Conservation (phyloP, 2,888 invertebrate species). For the Melanchra persicariae region DNA sequence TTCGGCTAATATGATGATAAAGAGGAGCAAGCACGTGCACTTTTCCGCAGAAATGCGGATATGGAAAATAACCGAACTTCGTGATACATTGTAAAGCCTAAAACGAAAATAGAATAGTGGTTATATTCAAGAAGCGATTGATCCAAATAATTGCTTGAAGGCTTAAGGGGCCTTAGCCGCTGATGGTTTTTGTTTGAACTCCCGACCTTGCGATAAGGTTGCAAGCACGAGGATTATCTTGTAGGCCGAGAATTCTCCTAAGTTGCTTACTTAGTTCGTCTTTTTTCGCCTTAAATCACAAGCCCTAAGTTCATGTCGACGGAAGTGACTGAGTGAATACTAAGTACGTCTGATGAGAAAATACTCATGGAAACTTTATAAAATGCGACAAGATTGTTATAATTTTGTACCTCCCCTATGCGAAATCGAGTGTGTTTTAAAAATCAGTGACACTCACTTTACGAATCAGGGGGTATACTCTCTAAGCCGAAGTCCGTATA, state of each 20-base stretch:
- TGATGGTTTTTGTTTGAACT: neutral
- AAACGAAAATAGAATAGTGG: neutral
- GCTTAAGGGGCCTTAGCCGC: neutral
- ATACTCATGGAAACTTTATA: too few species aligned
- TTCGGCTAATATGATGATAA: too few species aligned
- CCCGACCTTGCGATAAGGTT: neutral
- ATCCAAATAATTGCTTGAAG: slow-evolving; percentile 7
- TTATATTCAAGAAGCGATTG: neutral
- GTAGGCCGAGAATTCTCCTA: neutral
- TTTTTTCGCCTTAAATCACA: too few species aligned
- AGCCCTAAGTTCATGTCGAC: too few species aligned
- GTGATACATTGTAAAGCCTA: neutral
- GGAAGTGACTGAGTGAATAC: too few species aligned
- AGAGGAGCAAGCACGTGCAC: too few species aligned
- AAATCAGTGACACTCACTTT: neutral
- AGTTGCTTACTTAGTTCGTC: neutral
- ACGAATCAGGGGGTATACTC: too few species aligned
- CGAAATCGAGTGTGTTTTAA: too few species aligned
- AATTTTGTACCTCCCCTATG: too few species aligned
- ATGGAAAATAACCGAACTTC: neutral
- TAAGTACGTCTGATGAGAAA: too few species aligned
- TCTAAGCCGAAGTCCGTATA: too few species aligned
- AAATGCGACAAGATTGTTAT: too few species aligned
- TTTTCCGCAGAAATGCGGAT: neutral
- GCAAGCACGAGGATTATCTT: slow-evolving; percentile 3